Conservation (phyloP, 2,113 vertebrate genomes). For the Ciconia boyciana region DNA sequence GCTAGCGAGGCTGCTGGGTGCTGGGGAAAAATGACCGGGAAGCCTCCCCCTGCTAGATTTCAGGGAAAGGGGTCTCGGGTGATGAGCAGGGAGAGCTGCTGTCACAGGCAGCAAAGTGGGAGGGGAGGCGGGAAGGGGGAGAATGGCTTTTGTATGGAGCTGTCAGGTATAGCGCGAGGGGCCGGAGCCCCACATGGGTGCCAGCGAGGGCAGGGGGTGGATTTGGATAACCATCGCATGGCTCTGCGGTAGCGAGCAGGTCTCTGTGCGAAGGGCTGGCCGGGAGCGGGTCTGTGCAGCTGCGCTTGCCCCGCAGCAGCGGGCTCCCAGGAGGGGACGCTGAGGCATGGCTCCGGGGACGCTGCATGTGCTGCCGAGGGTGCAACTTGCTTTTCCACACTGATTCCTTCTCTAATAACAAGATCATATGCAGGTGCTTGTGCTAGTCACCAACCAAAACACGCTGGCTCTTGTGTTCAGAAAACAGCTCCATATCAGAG, state of each 20-base stretch:
- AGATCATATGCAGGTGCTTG: not conserved
- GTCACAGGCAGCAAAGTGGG: fast-evolving
- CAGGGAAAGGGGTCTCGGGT: not conserved
- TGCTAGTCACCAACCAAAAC: not conserved
- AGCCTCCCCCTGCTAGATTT: not conserved
- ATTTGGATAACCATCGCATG: fast-evolving
- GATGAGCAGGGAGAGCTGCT: not conserved
- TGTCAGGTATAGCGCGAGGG: fast-evolving
- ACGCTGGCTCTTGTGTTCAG: not conserved
- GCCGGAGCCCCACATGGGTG: not conserved
- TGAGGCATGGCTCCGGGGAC: not conserved
- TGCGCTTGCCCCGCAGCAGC: fast-evolving
- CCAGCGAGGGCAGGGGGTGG: not conserved
- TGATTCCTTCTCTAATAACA: not conserved
- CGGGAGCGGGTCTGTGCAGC: fast-evolving
- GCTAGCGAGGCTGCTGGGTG: not conserved
- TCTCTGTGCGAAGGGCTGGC: fast-evolving
- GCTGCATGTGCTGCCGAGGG: fast-evolving
- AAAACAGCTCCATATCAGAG: not conserved
- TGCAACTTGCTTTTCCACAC: fast-evolving
- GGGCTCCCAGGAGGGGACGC: not conserved
- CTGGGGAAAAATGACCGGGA: not conserved
- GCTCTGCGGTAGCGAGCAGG: not conserved
- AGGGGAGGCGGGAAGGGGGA: not conserved
- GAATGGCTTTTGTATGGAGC: not conserved